Base-by-base conservation (phyloP, 2,888 invertebrate genomes). In the Amiota communis region DNA sequence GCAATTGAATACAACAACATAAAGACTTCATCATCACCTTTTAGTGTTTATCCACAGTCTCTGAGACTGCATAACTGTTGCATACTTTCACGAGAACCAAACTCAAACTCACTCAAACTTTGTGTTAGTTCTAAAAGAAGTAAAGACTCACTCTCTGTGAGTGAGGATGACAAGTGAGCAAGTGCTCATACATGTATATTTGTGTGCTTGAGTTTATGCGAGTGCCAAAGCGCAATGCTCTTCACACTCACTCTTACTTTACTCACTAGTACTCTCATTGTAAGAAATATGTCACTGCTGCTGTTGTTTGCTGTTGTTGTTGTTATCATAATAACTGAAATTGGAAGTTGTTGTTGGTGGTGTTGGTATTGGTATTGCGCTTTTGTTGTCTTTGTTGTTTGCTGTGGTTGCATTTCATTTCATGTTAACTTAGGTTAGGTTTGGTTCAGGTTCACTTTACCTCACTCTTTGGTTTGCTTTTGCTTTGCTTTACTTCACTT, bases 221-320 rank as follows among this genome's bases (percentile, higher is more conserved):
- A 36, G 36, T 36, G 36, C 36, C 36, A 36, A 36, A 36, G 36
- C 36, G 36, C 36, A 36, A 36, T 4, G 6, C 36, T 36, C 36
- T 36, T 6, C 36, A 36, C 36, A 36, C 36, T 36, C 36, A 36
- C 36, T 6, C 36, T 23, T 23, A 36, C 36, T 36, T 36, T 36
- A 36, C 36, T 36, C 36, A 36, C 36, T 36, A 36, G 4, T 36
- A 36, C 36, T 36, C 9, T 23, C 46, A 81, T 81, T 80, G 83
- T 80, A 83, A 82, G 48, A 82, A 82, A 82, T 82, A 81, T 82
- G 82, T 82, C 82, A 83, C 80, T 65, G 64, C 67, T 70, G 70
- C 49, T 72, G 68, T 70, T 64, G 47, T 46, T n/a, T 71, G 70
- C n/a, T 71, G 67, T 76, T 69, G 72, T 63, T 72, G 73, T 76